Percentiles rank a stretch among this genome's conserved stretches.
Evolutionary conservation across 2,888 invertebrate genomes (phyloP).

Genomic region (Patella pellucida): DNA sequence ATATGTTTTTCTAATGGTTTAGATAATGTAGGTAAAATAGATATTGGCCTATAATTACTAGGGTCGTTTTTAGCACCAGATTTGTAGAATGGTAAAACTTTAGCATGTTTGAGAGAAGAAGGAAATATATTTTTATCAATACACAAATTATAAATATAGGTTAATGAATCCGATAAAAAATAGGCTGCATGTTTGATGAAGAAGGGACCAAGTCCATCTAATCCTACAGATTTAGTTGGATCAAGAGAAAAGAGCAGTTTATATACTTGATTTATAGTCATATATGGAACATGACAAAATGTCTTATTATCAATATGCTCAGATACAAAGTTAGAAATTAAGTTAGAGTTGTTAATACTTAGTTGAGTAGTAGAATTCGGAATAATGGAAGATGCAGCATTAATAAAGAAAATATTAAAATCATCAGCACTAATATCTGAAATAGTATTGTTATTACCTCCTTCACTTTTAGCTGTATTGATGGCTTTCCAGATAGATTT

Average conservation of each 20-base stretch:
- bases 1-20: background rate
- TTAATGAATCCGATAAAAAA: background rate
- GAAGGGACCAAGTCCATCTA: too few species aligned
- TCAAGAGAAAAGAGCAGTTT: too few species aligned
- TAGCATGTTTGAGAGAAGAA: background rate
- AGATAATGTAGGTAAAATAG: background rate
- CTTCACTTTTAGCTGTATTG: background rate
- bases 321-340: too few species aligned
- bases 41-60: background rate
- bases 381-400: background rate
- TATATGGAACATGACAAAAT: too few species aligned
- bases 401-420: background rate
- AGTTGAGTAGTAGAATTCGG: background rate
- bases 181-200: too few species aligned
- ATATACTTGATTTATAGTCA: too few species aligned
- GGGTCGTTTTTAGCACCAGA: background rate
- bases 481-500: background rate
- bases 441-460: background rate
- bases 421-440: background rate
- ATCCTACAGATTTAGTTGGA: too few species aligned
- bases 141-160: background rate
- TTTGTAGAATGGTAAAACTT: background rate
- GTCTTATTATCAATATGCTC: too few species aligned
- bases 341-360: too few species aligned
- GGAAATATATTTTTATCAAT: background rate